These are phyloP conservation scores for Meriones psammophilus DNA, from an alignment of 2,797 vertebrate species.

Conservation along the genomic window DNA sequence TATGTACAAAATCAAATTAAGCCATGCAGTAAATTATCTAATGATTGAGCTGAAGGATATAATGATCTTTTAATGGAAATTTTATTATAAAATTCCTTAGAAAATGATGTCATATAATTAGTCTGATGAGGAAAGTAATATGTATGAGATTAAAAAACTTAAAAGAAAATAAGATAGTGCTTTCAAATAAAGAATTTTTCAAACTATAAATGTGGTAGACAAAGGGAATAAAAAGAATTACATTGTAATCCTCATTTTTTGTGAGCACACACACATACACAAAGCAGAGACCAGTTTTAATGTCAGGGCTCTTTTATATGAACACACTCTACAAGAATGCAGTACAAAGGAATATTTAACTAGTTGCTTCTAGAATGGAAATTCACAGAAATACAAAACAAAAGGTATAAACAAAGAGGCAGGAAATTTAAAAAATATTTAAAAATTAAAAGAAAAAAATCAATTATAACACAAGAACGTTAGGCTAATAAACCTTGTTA, in stretches of 20 bases:
- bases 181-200: slow-evolving; percentile 49
- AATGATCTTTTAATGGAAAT: slow-evolving; percentile 49
- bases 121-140: slow-evolving; percentile 39
- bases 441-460: neutral
- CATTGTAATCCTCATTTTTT: slow-evolving; percentile 26
- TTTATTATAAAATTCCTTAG: slow-evolving; percentile 50
- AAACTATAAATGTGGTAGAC: slow-evolving; percentile 21
- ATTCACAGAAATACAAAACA: neutral
- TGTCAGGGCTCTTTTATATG: neutral
- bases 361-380: slow-evolving; percentile 1
- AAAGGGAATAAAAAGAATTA: neutral
- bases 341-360: neutral
- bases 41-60: slow-evolving; percentile 58
- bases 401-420: neutral
- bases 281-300: neutral
- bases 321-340: neutral
- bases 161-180: neutral
- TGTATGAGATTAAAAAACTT: slow-evolving; percentile 42
- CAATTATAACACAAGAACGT: neutral
- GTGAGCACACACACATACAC: neutral
- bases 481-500: neutral
- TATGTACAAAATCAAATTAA: slow-evolving; percentile 57
- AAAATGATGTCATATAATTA: slow-evolving; percentile 52
- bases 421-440: neutral
- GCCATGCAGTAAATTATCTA: slow-evolving; percentile 56